phyloP scores from a whole-genome alignment of 2,888 invertebrate genomes.

The Acleris literana region DNA sequence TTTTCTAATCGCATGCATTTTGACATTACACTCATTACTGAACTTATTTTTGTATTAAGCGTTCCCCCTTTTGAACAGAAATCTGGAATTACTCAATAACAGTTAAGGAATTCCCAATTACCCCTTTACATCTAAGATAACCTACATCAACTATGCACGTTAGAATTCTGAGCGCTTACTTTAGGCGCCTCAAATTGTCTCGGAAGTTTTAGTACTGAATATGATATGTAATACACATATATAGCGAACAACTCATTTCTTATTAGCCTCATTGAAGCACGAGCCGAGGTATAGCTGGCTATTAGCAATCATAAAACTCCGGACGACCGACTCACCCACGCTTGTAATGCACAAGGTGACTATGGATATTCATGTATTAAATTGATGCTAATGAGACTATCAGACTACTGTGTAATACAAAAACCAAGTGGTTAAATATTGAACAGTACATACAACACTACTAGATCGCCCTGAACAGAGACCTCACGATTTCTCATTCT shows the following conservation, averaged over 20 bases:
- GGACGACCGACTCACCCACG: conserved; percentile 48
- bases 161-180: too few species aligned
- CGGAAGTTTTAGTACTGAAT: background rate
- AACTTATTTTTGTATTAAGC: background rate
- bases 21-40: background rate
- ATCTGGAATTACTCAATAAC: too few species aligned
- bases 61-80: too few species aligned
- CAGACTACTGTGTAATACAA: conserved; percentile 1
- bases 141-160: too few species aligned
- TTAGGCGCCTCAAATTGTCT: background rate
- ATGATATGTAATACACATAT: background rate
- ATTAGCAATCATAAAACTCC: conserved; percentile 64
- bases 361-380: conserved; percentile 9
- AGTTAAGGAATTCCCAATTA: too few species aligned
- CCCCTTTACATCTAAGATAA: too few species aligned
- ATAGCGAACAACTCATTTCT: conserved; percentile 5
- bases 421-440: background rate
- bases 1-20: background rate
- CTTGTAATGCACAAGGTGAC: conserved; percentile 3
- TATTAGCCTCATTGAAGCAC: conserved; percentile 55
- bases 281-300: conserved; percentile 64
- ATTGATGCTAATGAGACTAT: conserved; percentile 12
- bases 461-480: too few species aligned
- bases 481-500: too few species aligned
- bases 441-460: too few species aligned